A percentile compares a stretch with the other conserved stretches of the same genome.
Conservation (phyloP, 2,888 invertebrate species). For the Macrosiphum euphorbiae region DNA sequence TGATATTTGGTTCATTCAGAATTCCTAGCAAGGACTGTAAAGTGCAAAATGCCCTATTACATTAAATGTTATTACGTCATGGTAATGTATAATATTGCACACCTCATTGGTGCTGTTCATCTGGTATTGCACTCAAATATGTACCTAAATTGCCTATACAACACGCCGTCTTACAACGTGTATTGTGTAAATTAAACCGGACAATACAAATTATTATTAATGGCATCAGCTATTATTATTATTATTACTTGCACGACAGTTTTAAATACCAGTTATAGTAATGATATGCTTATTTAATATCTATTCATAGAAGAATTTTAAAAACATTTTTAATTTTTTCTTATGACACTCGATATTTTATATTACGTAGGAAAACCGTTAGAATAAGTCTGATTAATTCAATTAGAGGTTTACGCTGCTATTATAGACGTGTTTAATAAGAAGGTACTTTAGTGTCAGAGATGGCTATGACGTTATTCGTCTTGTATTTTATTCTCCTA, state of each 20-base stretch:
- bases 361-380: neutral
- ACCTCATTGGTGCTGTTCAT: neutral
- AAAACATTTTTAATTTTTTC: neutral
- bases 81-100: neutral
- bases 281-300: neutral
- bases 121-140: neutral
- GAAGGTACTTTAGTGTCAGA: neutral
- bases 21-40: neutral
- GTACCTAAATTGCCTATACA: neutral
- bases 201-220: too few relatives aligned
- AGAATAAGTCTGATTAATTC: neutral
- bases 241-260: neutral
- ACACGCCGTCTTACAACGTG: neutral
- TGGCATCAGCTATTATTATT: neutral
- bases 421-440: too few relatives aligned
- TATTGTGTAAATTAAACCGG: neutral
- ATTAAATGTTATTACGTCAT: neutral
- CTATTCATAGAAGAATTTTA: neutral
- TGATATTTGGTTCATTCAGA: neutral
- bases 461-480: neutral
- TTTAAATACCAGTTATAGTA: neutral
- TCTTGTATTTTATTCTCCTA: neutral
- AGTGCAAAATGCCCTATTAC: neutral
- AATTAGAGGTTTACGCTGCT: too few relatives aligned
- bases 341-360: neutral